Evolutionary conservation across 2,888 invertebrate genomes (phyloP).

Genomic region (Selenia dentaria): DNA sequence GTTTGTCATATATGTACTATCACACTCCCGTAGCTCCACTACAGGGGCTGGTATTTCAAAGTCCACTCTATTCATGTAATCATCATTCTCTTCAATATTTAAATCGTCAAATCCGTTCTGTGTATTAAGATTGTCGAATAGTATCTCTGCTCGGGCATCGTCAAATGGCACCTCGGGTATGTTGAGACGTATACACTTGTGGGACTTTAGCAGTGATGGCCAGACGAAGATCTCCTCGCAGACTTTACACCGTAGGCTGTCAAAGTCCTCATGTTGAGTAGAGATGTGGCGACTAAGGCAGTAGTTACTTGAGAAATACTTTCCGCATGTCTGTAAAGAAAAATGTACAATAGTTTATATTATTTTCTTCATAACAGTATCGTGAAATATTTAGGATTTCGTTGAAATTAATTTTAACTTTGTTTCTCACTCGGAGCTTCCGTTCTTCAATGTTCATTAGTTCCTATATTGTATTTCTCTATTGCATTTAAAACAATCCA

Average conservation of each 20-base stretch:
- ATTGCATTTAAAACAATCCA: too few species aligned
- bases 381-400: too few species aligned
- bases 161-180: constrained; percentile 61
- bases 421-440: too few species aligned
- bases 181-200: constrained; percentile 60
- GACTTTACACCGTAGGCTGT: constrained; percentile 50
- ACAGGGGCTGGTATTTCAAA: constrained; percentile 71
- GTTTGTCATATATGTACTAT: constrained; percentile 27
- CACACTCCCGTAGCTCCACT: constrained; percentile 57
- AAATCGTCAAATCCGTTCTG: constrained; percentile 53
- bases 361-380: too few species aligned
- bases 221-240: constrained; percentile 70
- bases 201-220: constrained; percentile 57
- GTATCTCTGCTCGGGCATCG: constrained; percentile 62
- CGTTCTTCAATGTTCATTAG: too few species aligned
- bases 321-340: constrained; percentile 61
- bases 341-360: too few species aligned
- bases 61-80: constrained; percentile 57
- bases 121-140: constrained; percentile 53
- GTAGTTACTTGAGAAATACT: constrained; percentile 58
- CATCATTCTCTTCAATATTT: constrained; percentile 49
- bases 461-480: too few species aligned
- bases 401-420: too few species aligned
- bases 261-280: constrained; percentile 47
- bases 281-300: constrained; percentile 61